phyloP scores from a whole-genome alignment of 2,113 vertebrate genomes.

The Clarias gariepinus region DNA sequence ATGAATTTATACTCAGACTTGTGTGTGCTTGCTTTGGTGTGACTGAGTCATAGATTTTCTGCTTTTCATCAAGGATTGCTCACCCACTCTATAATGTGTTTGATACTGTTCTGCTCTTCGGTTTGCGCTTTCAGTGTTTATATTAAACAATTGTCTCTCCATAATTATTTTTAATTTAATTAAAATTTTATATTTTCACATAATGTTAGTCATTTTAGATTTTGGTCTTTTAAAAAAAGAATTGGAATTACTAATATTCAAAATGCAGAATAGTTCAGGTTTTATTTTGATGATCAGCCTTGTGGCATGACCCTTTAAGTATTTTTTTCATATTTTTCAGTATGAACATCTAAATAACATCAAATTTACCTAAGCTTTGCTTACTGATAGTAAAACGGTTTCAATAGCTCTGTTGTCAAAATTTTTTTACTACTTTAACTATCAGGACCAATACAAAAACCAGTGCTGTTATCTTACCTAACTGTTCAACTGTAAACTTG shows the following conservation, averaged over 20 bases:
- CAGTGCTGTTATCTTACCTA: neutral
- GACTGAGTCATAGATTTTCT: neutral
- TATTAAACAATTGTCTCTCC: neutral
- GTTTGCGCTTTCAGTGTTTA: neutral
- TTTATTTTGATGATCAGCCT: neutral
- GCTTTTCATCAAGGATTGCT: neutral
- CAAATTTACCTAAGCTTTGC: neutral
- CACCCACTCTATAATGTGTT: neutral
- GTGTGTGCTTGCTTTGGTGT: neutral
- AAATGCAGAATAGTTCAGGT: neutral
- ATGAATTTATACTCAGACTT: neutral
- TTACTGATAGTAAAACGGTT: neutral
- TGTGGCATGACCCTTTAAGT: neutral
- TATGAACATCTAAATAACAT: neutral
- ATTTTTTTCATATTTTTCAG: too few relatives aligned
- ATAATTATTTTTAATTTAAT: neutral
- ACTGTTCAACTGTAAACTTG: neutral
- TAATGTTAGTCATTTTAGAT: neutral
- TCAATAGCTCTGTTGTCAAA: neutral
- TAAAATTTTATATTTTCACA: too few relatives aligned
- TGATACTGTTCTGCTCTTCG: neutral
- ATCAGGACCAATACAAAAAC: neutral
- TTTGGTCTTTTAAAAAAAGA: neutral
- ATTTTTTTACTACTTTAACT: neutral
- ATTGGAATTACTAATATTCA: neutral